These are phyloP conservation scores for Drosophila rubida DNA, from an alignment of 2,888 invertebrate genomes.

Conservation along the genomic window DNA sequence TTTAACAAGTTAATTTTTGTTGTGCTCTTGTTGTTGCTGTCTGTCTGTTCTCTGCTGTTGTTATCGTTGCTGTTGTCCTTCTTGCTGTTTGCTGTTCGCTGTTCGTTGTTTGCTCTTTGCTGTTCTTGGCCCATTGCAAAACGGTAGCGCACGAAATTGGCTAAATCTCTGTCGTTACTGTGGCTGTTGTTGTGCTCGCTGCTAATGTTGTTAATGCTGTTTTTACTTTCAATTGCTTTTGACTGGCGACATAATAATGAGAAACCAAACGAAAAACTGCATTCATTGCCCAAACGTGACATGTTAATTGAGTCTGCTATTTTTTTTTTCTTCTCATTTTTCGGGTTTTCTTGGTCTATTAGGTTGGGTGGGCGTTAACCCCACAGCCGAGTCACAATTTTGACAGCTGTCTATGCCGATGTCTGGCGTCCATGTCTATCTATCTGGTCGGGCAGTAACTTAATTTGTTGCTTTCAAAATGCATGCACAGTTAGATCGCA, in stretches of 20 bases:
- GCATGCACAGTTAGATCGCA: constrained; percentile 17
- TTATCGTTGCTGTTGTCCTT: constrained; percentile 18
- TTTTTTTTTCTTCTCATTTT: constrained; percentile 23
- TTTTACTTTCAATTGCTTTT: constrained; percentile 77
- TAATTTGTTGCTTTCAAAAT: constrained; percentile 70
- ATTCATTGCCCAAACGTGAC: constrained; percentile 76
- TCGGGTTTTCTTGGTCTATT: constrained; percentile 11
- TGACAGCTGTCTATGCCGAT: constrained; percentile 59
- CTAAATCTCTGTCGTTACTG: constrained; percentile 15
- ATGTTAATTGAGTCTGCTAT: constrained; percentile 70
- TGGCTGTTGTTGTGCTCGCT: constrained; percentile 33
- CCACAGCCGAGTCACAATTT: constrained; percentile 44
- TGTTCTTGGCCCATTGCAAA: constrained; percentile 72
- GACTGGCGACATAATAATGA: constrained; percentile 79
- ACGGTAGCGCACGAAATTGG: constrained; percentile 80
- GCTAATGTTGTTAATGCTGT: constrained; percentile 35
- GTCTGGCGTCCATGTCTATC: neutral
- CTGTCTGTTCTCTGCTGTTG: constrained; percentile 16
- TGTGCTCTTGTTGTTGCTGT: constrained; percentile 43
- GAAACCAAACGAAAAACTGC: constrained; percentile 65
- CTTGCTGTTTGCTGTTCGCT: constrained; percentile 21
- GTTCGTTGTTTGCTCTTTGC: constrained; percentile 21
- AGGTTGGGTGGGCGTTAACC: constrained; percentile 69
- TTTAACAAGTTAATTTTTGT: constrained; percentile 81
- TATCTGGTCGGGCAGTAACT: constrained; percentile 38